Evolutionary conservation across 2,113 vertebrate genomes (phyloP), one percentile per base, ranked within the genome.

Genomic region (Ivindomyrus marchei): DNA sequence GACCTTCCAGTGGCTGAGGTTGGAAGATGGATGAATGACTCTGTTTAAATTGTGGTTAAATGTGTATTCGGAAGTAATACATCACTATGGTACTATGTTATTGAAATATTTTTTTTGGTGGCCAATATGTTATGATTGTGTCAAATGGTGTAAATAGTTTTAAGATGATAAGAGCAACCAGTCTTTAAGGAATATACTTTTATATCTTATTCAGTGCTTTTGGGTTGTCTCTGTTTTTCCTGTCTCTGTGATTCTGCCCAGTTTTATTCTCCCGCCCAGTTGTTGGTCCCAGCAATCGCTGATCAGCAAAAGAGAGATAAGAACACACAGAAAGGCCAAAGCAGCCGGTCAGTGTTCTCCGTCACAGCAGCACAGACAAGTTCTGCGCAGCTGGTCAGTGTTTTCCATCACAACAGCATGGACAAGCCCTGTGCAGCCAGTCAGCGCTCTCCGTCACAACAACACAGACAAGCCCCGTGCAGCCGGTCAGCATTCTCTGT

Each of bases 351-450:
- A 49, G 47, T 2, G 0, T 1, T 49, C 47, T 10, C 47, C 47
- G 0, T 0, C 58, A 66, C 1, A 8, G 0, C 3, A 4, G 3
- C 17, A 56, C 2, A 3, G 17, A 56, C 13, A 56, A 21, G 17
- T 4, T 0, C 50, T 52, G 50, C 3, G 50, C 52, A 53, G 52
- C 52, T 1, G 0, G 4, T 11, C 27, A 4, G 11, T 1, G 0
- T 9, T 74, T 2, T 74, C 27, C 27, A 0, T 2, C 58, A 62
- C 8, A 2, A 0, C 0, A 4, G 0, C 53, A 56, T 3, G 4
- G 3, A 27, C 0, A 53, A 53, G 50, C 1, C 1, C 50, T 19
- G 50, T 4, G 1, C 50, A 19, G 52, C 15, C 0, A 4, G 1
- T 53, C 52, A 53, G 52, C 0, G 52, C 1, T 19, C 52, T 4